Evolutionary conservation across 1,140 invertebrate species (phyloP).

Genomic region (Frieseomelitta varia): DNA sequence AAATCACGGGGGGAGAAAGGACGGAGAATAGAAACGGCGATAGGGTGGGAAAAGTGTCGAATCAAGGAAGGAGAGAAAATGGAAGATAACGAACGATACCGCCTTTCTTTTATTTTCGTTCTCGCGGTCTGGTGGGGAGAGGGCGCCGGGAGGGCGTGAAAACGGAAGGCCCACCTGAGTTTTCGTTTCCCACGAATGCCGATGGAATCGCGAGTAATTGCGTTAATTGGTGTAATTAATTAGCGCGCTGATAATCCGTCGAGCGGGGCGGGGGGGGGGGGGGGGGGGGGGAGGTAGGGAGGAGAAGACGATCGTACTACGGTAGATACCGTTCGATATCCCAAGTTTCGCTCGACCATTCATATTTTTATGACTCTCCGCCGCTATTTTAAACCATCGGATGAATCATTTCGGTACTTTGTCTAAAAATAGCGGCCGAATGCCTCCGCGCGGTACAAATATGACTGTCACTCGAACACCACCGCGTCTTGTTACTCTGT

Average conservation of each 20-base stretch:
- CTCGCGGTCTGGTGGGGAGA: background rate
- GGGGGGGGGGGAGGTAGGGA: rapidly evolving
- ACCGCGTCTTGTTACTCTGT: background rate
- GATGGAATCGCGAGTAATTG: slow-evolving; percentile 33
- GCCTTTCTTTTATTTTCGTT: slow-evolving; percentile 35
- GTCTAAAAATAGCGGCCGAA: slow-evolving; percentile 8
- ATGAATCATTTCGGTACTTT: slow-evolving; percentile 13
- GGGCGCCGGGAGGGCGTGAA: no score
- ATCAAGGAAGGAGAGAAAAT: background rate
- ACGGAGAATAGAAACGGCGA: background rate
- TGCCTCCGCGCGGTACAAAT: slow-evolving; percentile 5
- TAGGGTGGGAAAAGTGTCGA: background rate
- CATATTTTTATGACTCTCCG: background rate
- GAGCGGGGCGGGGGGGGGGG: no score
- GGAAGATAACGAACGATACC: background rate
- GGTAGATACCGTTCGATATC: background rate
- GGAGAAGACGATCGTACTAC: no score
- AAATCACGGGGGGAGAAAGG: background rate
- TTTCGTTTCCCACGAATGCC: background rate
- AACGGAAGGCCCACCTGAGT: background rate
- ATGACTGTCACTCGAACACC: slow-evolving; percentile 4
- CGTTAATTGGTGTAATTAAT: slow-evolving; percentile 47
- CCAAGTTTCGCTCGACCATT: background rate
- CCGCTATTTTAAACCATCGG: background rate
- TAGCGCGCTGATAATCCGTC: slow-evolving; percentile 11